These are phyloP conservation scores for Serinus canaria DNA, from an alignment of 2,113 vertebrate genomes.

Conservation along the genomic window DNA sequence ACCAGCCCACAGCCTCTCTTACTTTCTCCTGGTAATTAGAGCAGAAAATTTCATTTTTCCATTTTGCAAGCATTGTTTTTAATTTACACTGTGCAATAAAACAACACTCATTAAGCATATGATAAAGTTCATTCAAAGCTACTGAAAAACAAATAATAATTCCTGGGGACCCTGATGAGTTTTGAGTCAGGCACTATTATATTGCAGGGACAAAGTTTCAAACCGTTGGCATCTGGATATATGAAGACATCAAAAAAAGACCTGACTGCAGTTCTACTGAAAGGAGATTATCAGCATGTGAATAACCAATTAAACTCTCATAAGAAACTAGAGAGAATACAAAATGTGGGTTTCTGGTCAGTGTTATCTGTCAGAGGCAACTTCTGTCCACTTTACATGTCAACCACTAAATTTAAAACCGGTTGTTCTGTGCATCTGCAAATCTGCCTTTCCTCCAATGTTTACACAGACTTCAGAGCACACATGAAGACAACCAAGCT, in stretches of 20 bases:
- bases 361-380: not conserved
- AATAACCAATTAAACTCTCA: not conserved
- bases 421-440: not conserved
- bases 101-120: not conserved
- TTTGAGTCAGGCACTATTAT: not conserved
- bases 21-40: constrained; percentile 74
- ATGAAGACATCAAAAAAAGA: not conserved
- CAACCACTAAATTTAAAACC: not conserved
- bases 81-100: not conserved
- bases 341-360: not conserved
- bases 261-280: not conserved
- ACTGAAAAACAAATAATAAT: not conserved
- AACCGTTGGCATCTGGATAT: not conserved
- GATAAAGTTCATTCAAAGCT: not conserved
- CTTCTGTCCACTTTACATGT: not conserved
- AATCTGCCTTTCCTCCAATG: not conserved
- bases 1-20: constrained; percentile 82
- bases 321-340: not conserved
- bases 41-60: constrained; percentile 33
- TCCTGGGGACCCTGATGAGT: not conserved
- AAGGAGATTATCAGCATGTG: not conserved
- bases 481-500: not conserved
- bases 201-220: not conserved
- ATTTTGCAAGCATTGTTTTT: not conserved
- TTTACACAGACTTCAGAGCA: not conserved